Percentiles rank a stretch among this genome's conserved stretches.
Evolutionary conservation across 2,797 vertebrate species (phyloP).

Genomic region (Sebastolobus alascanus): DNA sequence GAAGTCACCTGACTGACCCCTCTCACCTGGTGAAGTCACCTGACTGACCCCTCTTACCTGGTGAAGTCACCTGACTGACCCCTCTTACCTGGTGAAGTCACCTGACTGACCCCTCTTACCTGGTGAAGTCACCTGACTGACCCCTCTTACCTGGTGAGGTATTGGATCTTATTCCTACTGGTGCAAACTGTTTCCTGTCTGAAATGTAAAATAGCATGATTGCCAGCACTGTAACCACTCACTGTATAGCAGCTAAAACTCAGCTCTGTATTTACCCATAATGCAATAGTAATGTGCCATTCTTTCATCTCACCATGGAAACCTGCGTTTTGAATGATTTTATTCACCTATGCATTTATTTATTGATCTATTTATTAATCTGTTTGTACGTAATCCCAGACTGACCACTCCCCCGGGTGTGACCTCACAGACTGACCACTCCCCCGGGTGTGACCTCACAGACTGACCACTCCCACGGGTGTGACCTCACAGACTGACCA

Average conservation of each 20-base stretch:
- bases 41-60: too few relatives aligned
- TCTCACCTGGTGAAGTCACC: too few relatives aligned
- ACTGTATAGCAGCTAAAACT: constrained; percentile 26
- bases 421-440: not conserved
- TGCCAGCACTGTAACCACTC: constrained; percentile 32
- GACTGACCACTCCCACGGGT: not conserved
- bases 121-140: too few relatives aligned
- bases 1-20: too few relatives aligned
- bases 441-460: not conserved
- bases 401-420: not conserved
- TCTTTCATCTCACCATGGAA: constrained; percentile 13
- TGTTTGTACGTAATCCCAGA: not conserved
- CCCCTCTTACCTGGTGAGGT: not conserved
- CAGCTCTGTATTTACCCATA: constrained; percentile 59
- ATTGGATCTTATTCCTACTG: not conserved
- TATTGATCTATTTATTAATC: constrained; percentile 13
- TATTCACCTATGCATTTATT: not conserved
- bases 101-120: too few relatives aligned
- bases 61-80: too few relatives aligned
- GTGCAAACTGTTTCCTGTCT: constrained; percentile 29
- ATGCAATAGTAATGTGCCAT: constrained; percentile 66
- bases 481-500: not conserved
- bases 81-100: too few relatives aligned
- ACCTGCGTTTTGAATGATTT: constrained; percentile 6
- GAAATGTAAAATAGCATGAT: constrained; percentile 45